Percentiles rank a stretch among this genome's conserved stretches.
Conservation (phyloP, 2,113 vertebrate genomes). For the Zingel zingel region DNA sequence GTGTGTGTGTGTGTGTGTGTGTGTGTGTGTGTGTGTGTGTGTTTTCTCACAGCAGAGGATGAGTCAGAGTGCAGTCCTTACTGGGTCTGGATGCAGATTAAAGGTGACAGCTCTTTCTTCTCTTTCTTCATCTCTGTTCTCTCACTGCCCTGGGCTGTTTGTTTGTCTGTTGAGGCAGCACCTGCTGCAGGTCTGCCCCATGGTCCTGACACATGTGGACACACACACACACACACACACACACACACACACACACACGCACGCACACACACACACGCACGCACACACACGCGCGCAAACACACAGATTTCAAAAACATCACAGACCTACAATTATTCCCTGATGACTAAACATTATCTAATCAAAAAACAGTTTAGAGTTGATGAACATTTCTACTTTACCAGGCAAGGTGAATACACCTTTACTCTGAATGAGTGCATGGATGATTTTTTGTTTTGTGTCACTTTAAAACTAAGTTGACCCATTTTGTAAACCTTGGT, state of each 20-base stretch:
- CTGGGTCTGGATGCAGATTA: slow-evolving; percentile 22
- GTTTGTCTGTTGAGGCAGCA: slow-evolving; percentile 12
- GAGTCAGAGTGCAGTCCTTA: neutral
- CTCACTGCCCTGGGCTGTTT: slow-evolving; percentile 1
- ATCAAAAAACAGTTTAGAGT: neutral
- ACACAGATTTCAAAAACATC: neutral
- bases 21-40: neutral
- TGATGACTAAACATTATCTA: neutral
- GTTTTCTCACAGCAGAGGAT: neutral
- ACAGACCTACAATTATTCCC: neutral
- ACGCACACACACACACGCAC: neutral
- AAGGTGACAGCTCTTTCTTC: slow-evolving; percentile 36
- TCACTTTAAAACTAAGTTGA: neutral
- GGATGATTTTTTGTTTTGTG: neutral
- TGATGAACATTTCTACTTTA: neutral
- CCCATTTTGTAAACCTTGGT: neutral
- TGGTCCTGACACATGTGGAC: neutral
- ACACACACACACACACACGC: neutral
- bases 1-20: neutral
- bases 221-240: neutral
- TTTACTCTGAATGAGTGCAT: neutral
- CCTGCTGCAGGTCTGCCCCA: slow-evolving; percentile 37
- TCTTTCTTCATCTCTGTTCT: neutral
- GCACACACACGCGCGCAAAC: neutral
- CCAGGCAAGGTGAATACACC: neutral